Conservation (phyloP, 1,140 invertebrate genomes). For the Amyelois transitella region DNA sequence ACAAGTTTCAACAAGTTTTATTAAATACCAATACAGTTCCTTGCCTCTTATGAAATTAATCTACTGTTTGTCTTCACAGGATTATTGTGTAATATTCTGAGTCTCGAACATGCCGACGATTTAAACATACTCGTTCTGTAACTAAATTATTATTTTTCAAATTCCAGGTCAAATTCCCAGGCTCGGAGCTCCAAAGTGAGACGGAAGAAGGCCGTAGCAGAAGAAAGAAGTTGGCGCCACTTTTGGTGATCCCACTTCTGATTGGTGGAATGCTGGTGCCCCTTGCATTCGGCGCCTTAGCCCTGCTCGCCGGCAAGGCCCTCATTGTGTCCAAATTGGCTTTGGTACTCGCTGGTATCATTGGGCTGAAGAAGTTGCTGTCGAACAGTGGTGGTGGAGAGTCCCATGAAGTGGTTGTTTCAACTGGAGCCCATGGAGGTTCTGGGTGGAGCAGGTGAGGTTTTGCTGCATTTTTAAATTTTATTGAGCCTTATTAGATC, state of each 20-base stretch:
- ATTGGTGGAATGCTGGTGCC: slow-evolving; percentile 86
- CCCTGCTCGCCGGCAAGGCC: slow-evolving; percentile 87
- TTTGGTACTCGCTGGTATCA: slow-evolving; percentile 85
- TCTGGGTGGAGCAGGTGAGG: slow-evolving; percentile 81
- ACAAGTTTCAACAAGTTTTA: too few species aligned
- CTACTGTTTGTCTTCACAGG: not conserved
- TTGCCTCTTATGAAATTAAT: not conserved
- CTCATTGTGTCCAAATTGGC: slow-evolving; percentile 89
- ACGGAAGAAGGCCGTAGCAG: slow-evolving; percentile 79
- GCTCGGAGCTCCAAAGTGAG: slow-evolving; percentile 77
- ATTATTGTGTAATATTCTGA: too few species aligned
- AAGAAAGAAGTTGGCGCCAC: slow-evolving; percentile 81
- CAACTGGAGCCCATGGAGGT: slow-evolving; percentile 78
- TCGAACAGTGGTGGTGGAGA: slow-evolving; percentile 77
- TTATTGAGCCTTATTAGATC: too few species aligned
- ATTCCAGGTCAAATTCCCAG: slow-evolving; percentile 79
- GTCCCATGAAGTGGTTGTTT: slow-evolving; percentile 83
- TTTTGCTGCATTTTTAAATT: not conserved
- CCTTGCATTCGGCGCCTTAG: slow-evolving; percentile 84
- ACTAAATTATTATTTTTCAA: too few species aligned
- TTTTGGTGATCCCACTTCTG: slow-evolving; percentile 84
- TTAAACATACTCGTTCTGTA: too few species aligned
- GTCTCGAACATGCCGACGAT: too few species aligned
- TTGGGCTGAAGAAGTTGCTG: slow-evolving; percentile 87
- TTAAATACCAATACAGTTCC: too few species aligned